A percentile compares a stretch with the other conserved stretches of the same genome.
Conservation (phyloP, 2,888 invertebrate species). For the Diachrysia chrysitis region DNA sequence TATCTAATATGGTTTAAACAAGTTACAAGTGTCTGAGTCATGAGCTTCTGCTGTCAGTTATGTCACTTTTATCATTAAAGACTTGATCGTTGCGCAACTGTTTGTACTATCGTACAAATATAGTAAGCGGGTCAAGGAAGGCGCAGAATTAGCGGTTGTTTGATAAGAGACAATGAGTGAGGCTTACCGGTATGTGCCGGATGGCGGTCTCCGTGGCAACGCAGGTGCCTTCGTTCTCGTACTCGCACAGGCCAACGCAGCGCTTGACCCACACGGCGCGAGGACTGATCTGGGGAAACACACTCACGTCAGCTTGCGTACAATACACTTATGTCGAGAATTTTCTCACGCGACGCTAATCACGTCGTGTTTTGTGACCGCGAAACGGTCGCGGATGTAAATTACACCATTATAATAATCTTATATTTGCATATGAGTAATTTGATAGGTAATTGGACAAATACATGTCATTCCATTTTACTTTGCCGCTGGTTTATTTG, state of each 20-base stretch:
- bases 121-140: slow-evolving; percentile 82
- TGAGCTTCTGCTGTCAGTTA: slow-evolving; percentile 57
- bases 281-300: slow-evolving; percentile 82
- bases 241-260: slow-evolving; percentile 83
- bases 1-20: not conserved
- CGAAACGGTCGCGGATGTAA: slow-evolving; percentile 61
- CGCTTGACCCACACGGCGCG: slow-evolving; percentile 84
- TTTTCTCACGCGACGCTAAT: slow-evolving; percentile 76
- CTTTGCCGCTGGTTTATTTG: slow-evolving; percentile 30
- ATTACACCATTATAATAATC: slow-evolving; percentile 52
- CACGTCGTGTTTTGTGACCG: slow-evolving; percentile 40
- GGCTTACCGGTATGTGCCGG: slow-evolving; percentile 80
- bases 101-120: slow-evolving; percentile 57
- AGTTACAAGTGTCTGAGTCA: slow-evolving; percentile 42
- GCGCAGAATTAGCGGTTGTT: slow-evolving; percentile 63
- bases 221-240: slow-evolving; percentile 75
- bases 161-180: slow-evolving; percentile 69
- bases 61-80: slow-evolving; percentile 75
- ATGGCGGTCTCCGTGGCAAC: slow-evolving; percentile 70
- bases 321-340: slow-evolving; percentile 65
- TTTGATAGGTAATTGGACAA: slow-evolving; percentile 40
- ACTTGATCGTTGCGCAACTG: slow-evolving; percentile 65
- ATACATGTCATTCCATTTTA: slow-evolving; percentile 21
- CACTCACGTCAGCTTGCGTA: slow-evolving; percentile 59
- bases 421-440: slow-evolving; percentile 49